These are phyloP conservation scores for Pristionchus arcanus DNA, from an alignment of 2,888 invertebrate species.

Conservation along the genomic window DNA sequence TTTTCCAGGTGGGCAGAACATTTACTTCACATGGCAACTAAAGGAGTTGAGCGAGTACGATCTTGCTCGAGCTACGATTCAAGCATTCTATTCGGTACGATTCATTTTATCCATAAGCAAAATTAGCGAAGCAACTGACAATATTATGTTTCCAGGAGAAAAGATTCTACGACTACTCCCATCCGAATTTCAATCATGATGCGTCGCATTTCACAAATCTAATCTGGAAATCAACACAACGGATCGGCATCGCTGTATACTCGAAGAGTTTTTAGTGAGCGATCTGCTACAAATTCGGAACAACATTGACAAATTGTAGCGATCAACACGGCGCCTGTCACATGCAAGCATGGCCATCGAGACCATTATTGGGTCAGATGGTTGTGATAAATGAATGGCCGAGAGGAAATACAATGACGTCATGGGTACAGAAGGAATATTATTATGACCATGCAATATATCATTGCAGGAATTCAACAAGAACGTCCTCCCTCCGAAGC, in stretches of 20 bases:
- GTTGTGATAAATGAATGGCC: constrained; percentile 33
- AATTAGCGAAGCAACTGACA: neutral
- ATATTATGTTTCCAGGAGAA: neutral
- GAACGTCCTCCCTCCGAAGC: constrained; percentile 11
- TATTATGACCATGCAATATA: neutral
- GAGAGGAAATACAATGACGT: constrained; percentile 13
- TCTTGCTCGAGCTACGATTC: neutral
- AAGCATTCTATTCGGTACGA: neutral
- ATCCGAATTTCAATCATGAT: neutral
- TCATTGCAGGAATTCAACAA: constrained; percentile 28
- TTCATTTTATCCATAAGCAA: neutral
- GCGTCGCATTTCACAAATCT: constrained; percentile 14
- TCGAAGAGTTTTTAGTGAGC: neutral
- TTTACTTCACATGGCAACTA: constrained; percentile 8
- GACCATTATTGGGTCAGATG: neutral
- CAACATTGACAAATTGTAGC: neutral
- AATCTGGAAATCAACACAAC: neutral
- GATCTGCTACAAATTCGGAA: neutral
- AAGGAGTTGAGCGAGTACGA: constrained; percentile 21
- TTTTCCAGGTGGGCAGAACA: constrained; percentile 6
- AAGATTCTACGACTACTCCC: constrained; percentile 12
- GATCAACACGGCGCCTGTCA: constrained; percentile 30
- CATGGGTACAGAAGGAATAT: neutral
- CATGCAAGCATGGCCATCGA: neutral
- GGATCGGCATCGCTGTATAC: neutral